Evolutionary conservation across 2,797 vertebrate genomes (phyloP).

Genomic region (Lagodon rhomboides): DNA sequence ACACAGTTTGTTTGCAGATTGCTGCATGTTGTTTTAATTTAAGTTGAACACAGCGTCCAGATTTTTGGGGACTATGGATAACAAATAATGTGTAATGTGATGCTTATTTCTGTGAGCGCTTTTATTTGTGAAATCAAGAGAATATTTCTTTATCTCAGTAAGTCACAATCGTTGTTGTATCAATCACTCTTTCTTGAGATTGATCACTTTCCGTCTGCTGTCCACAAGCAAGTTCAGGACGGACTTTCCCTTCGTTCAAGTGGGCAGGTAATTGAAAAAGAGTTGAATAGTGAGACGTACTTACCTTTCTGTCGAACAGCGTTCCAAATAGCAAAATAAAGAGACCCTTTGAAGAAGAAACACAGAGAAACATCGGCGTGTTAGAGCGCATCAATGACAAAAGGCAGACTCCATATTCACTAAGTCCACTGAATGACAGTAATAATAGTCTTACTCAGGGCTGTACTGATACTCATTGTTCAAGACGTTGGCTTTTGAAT

Average conservation of each 20-base stretch:
- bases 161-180: no score
- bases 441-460: no score
- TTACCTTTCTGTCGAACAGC: conserved; percentile 76
- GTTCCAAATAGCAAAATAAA: conserved; percentile 81
- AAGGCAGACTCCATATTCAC: background rate
- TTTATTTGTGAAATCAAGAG: background rate
- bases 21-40: no score
- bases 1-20: no score
- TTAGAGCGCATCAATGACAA: background rate
- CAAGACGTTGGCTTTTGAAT: no score
- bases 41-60: no score
- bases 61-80: no score
- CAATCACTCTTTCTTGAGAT: background rate
- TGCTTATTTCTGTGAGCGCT: background rate
- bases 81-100: no score
- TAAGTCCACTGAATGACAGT: background rate
- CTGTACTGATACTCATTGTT: no score
- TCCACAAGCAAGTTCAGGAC: background rate
- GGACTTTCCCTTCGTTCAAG: background rate
- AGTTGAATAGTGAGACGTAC: conserved; percentile 4
- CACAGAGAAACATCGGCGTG: background rate
- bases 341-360: conserved; percentile 72
- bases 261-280: background rate
- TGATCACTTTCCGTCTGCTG: background rate
- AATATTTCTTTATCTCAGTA: background rate